These are phyloP conservation scores for Melangyna quadrimaculata DNA, from an alignment of 2,888 invertebrate genomes.

Conservation along the genomic window DNA sequence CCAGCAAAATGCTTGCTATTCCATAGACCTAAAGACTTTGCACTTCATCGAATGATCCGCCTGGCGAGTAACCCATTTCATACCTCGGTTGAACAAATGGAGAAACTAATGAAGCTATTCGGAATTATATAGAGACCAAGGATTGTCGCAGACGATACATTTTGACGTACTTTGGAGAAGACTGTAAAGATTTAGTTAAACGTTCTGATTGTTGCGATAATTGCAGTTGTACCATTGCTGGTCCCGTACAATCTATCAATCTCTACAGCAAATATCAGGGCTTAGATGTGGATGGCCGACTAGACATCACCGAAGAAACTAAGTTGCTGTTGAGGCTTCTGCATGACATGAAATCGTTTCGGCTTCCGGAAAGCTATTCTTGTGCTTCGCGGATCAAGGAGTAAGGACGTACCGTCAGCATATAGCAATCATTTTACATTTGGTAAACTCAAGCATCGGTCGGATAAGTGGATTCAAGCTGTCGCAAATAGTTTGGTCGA, in stretches of 20 bases:
- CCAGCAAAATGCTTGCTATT: constrained; percentile 84
- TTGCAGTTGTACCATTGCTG: constrained; percentile 80
- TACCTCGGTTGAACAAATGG: constrained; percentile 64
- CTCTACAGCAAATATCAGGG: constrained; percentile 76
- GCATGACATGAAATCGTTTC: constrained; percentile 80
- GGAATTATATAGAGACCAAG: constrained; percentile 82
- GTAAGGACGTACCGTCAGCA: constrained; percentile 72
- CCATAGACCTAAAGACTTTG: constrained; percentile 82
- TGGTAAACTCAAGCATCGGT: constrained; percentile 82
- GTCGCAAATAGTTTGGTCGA: constrained; percentile 77
- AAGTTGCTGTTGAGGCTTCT: constrained; percentile 80
- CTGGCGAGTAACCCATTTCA: constrained; percentile 38
- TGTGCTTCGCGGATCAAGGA: constrained; percentile 77
- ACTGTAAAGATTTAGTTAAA: constrained; percentile 71
- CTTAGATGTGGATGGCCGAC: constrained; percentile 79
- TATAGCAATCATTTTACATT: constrained; percentile 75
- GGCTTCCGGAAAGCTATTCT: constrained; percentile 79
- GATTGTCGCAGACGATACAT: constrained; percentile 84
- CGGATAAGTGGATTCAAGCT: constrained; percentile 84
- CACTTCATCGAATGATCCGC: constrained; percentile 77
- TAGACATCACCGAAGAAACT: constrained; percentile 83
- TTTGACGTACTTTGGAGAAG: constrained; percentile 83
- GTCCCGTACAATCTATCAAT: constrained; percentile 61
- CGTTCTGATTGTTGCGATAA: constrained; percentile 84
- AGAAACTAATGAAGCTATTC: constrained; percentile 80